Evolutionary conservation across 2,113 vertebrate genomes (phyloP).

Genomic region (Thalassarche chlororhynchos): DNA sequence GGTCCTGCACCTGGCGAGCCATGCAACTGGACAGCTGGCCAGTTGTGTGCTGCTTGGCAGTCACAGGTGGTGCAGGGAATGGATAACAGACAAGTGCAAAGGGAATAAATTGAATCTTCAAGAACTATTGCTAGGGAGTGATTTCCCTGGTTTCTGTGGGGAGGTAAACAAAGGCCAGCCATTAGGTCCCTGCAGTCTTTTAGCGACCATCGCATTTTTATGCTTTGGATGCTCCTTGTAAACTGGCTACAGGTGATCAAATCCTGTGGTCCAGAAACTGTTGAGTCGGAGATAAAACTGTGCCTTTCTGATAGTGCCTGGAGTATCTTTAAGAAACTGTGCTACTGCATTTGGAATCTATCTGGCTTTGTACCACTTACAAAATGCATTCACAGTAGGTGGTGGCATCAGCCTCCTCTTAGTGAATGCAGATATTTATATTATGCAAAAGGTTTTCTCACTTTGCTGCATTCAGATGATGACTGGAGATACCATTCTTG

Average conservation of each 20-base stretch:
- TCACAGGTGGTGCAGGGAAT: background rate
- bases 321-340: background rate
- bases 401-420: slow-evolving; percentile 31
- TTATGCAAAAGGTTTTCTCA: slow-evolving; percentile 24
- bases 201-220: background rate
- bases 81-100: background rate
- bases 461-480: slow-evolving; percentile 25
- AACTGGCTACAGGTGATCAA: background rate
- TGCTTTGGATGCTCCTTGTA: background rate
- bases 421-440: slow-evolving; percentile 39
- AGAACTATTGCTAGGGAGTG: background rate
- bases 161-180: background rate
- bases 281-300: background rate
- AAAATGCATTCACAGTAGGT: slow-evolving; percentile 28
- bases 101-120: background rate
- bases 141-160: background rate
- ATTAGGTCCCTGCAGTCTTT: background rate
- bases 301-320: background rate
- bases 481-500: slow-evolving; percentile 3
- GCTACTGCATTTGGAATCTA: background rate
- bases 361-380: slow-evolving; percentile 1
- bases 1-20: accelerated
- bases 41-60: background rate
- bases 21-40: accelerated
- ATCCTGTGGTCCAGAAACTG: background rate